Evolutionary conservation across 2,888 invertebrate species (phyloP).

Genomic region (Drosophila vallismaia): DNA sequence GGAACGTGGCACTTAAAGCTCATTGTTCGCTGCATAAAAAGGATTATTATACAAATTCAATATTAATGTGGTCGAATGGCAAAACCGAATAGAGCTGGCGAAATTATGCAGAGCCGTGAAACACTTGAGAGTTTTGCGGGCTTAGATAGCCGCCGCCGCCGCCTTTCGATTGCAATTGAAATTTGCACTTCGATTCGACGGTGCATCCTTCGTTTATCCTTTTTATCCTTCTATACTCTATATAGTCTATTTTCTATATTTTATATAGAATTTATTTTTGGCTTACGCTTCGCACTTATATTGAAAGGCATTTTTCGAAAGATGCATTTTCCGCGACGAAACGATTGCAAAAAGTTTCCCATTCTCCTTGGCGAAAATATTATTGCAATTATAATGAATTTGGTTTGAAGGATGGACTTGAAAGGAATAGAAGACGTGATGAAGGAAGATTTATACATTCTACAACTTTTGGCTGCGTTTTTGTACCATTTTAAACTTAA

Average conservation of each 20-base stretch:
- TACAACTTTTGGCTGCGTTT: too few species aligned
- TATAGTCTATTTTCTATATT: constrained; percentile 3
- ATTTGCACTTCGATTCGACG: constrained; percentile 63
- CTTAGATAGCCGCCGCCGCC: constrained; percentile 45
- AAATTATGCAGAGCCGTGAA: constrained; percentile 72
- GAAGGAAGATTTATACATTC: background rate
- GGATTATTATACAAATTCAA: constrained; percentile 78
- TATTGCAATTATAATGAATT: constrained; percentile 73
- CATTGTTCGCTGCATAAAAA: constrained; percentile 73
- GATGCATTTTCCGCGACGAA: constrained; percentile 53
- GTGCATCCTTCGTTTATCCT: constrained; percentile 21
- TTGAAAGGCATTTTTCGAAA: constrained; percentile 69
- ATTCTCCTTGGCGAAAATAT: constrained; percentile 58
- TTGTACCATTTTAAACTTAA: too few species aligned
- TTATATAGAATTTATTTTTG: constrained; percentile 4
- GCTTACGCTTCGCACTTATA: constrained; percentile 13
- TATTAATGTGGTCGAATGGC: constrained; percentile 64
- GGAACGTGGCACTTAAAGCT: constrained; percentile 61
- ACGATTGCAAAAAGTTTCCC: constrained; percentile 54
- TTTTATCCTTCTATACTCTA: background rate
- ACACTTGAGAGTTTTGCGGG: constrained; percentile 66
- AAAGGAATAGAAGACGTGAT: too few species aligned
- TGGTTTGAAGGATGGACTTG: background rate
- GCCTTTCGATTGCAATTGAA: constrained; percentile 51
- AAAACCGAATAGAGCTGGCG: constrained; percentile 61